phyloP scores from a whole-genome alignment of 1,140 invertebrate genomes.

The Magallana gigas region DNA sequence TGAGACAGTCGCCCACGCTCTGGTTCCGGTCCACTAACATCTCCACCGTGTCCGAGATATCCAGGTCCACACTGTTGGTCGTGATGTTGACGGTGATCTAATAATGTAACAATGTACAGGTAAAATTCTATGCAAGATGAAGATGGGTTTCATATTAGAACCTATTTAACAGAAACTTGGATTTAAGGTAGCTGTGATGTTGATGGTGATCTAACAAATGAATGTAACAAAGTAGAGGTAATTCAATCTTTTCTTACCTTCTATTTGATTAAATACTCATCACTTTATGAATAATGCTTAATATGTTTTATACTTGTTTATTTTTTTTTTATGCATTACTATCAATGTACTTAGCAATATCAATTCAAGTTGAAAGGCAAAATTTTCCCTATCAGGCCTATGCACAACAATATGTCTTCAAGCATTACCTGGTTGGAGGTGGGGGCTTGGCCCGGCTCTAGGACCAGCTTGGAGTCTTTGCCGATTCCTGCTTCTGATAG shows the following conservation, averaged over 20 bases:
- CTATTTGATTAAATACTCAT: too few relatives aligned
- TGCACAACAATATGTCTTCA: too few relatives aligned
- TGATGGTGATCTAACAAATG: not conserved
- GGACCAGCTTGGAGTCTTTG: conserved; percentile 61
- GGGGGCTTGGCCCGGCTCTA: conserved; percentile 70
- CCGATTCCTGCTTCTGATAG: conserved; percentile 66
- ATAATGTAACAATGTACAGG: not conserved
- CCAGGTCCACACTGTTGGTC: not conserved
- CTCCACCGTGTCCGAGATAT: conserved; percentile 54
- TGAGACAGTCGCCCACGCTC: conserved; percentile 65
- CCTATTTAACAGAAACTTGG: too few relatives aligned
- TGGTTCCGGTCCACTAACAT: conserved; percentile 62
- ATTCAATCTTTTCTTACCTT: too few relatives aligned
- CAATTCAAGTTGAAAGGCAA: too few relatives aligned
- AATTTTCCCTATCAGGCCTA: too few relatives aligned
- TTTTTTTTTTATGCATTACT: too few relatives aligned
- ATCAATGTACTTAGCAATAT: too few relatives aligned
- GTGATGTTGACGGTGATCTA: conserved; percentile 13
- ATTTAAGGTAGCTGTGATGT: not conserved
- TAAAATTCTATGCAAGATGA: not conserved
- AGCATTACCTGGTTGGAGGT: conserved; percentile 63
- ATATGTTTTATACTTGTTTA: too few relatives aligned
- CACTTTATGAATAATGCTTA: too few relatives aligned
- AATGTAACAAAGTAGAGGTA: not conserved
- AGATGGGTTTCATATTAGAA: too few relatives aligned